A percentile compares a stretch with the other conserved stretches of the same genome.
Conservation (phyloP, 2,888 invertebrate genomes). For the Fragum fragum region DNA sequence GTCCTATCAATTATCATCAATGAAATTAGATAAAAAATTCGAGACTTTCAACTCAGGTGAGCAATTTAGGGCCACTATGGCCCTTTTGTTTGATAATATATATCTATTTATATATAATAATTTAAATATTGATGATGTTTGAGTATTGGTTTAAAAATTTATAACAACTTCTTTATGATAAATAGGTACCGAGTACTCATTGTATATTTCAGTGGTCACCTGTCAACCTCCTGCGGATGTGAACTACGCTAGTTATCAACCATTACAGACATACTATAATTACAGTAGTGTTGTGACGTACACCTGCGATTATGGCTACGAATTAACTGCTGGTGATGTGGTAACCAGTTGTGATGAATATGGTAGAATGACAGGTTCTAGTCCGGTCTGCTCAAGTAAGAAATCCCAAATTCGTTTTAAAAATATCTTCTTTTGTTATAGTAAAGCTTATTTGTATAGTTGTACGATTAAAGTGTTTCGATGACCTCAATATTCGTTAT, state of each 20-base stretch:
- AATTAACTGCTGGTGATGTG: slow-evolving; percentile 33
- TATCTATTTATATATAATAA: no score
- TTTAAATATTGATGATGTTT: no score
- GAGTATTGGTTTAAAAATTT: not conserved
- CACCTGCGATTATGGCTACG: slow-evolving; percentile 44
- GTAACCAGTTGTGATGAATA: slow-evolving; percentile 35
- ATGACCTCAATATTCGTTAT: no score
- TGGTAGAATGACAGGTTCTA: slow-evolving; percentile 30
- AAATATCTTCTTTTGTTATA: no score
- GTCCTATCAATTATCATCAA: no score
- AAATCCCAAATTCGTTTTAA: no score
- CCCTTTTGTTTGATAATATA: not conserved
- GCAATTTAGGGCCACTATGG: no score
- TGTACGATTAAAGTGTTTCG: no score
- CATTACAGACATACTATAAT: slow-evolving; percentile 26
- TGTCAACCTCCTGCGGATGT: slow-evolving; percentile 26
- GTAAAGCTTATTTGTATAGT: no score
- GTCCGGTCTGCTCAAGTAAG: slow-evolving; percentile 23
- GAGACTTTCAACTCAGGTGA: no score
- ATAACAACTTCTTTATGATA: not conserved
- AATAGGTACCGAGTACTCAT: not conserved
- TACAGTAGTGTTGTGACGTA: slow-evolving; percentile 45
- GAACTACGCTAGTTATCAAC: slow-evolving; percentile 25
- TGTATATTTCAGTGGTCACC: slow-evolving; percentile 22
- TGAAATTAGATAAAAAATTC: no score